Evolutionary conservation across 2,888 invertebrate genomes (phyloP).

Genomic region (Ariolimax columbianus): DNA sequence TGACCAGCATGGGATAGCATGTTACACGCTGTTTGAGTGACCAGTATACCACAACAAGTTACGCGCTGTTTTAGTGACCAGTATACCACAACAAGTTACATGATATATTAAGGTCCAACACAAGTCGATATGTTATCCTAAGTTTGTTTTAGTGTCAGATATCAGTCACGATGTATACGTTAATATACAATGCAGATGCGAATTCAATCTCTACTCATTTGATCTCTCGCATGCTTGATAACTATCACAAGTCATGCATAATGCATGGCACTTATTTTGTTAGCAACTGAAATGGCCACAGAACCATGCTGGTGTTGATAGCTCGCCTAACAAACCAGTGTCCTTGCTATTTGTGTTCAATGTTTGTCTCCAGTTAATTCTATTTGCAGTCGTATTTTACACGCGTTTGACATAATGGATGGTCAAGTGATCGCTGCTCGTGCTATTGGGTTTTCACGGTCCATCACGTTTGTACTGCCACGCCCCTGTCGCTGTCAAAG

Average conservation of each 20-base stretch:
- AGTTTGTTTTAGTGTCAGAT: no score
- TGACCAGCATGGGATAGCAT: no score
- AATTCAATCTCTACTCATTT: background rate
- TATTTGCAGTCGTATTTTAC: slow-evolving; percentile 1
- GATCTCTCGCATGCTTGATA: background rate
- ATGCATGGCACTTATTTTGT: background rate
- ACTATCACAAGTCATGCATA: background rate
- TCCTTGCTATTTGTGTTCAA: background rate
- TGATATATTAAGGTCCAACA: no score
- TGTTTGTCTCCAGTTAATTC: background rate
- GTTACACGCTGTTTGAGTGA: no score
- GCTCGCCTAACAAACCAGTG: background rate
- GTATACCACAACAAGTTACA: no score
- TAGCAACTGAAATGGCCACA: background rate
- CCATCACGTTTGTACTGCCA: background rate
- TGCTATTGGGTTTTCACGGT: background rate
- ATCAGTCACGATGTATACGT: no score
- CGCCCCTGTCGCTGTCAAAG: no score
- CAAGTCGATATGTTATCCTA: no score
- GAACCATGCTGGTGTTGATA: background rate
- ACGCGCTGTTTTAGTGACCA: no score
- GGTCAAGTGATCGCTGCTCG: background rate
- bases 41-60: no score
- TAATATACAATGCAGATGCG: no score
- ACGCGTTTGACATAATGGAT: background rate